Percentiles rank a stretch among this genome's conserved stretches.
phyloP scores from a whole-genome alignment of 2,888 invertebrate genomes.

The Heliconius ethilla region DNA sequence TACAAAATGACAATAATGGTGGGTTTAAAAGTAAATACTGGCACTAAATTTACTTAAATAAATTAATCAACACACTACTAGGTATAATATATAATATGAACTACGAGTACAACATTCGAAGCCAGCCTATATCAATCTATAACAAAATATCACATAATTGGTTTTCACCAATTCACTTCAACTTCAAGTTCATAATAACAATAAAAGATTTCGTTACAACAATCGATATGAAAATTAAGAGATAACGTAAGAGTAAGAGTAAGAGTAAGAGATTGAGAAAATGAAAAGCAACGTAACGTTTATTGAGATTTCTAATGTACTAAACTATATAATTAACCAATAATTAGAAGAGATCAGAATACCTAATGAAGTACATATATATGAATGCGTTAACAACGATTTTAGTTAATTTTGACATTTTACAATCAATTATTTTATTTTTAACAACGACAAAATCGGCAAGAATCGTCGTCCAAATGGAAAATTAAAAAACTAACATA shows the following conservation, averaged over 20 bases:
- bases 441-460: background rate
- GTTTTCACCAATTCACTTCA: constrained; percentile 24
- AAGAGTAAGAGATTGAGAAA: constrained; percentile 19
- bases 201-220: constrained; percentile 17
- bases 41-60: constrained; percentile 36
- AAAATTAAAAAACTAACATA: background rate
- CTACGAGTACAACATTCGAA: constrained; percentile 29
- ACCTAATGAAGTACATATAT: constrained; percentile 13
- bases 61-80: constrained; percentile 30
- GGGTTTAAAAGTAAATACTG: constrained; percentile 41
- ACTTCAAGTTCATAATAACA: constrained; percentile 25
- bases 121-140: constrained; percentile 35
- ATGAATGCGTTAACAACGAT: background rate
- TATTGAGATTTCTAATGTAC: constrained; percentile 41
- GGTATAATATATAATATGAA: constrained; percentile 15
- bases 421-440: background rate
- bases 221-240: constrained; percentile 23
- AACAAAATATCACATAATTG: constrained; percentile 60
- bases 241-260: constrained; percentile 11
- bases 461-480: background rate
- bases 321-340: constrained; percentile 31
- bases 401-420: background rate
- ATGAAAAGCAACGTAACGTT: constrained; percentile 16
- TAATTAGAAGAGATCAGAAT: constrained; percentile 42
- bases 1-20: constrained; percentile 41